These are phyloP conservation scores for Ispidina lecontei DNA, from an alignment of 2,797 vertebrate species.

Conservation along the genomic window DNA sequence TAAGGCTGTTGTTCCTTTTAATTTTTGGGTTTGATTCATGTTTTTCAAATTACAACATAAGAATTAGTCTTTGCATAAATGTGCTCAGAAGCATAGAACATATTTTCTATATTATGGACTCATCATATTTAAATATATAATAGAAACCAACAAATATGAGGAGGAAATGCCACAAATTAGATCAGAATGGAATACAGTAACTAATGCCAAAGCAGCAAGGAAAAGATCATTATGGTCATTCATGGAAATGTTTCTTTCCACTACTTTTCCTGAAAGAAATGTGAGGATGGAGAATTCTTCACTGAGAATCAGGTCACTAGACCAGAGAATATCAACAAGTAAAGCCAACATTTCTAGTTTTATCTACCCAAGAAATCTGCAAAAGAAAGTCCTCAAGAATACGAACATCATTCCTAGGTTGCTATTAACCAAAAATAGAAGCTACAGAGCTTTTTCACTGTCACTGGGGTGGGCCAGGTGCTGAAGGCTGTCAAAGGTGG, in stretches of 20 bases:
- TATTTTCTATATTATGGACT: constrained; percentile 20
- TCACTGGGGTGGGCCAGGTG: not conserved
- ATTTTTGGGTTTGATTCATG: not conserved
- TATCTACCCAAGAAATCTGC: not conserved
- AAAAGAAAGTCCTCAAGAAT: not conserved
- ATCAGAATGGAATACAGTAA: constrained; percentile 35
- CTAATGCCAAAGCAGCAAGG: not conserved
- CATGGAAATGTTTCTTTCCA: not conserved
- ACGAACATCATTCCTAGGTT: not conserved
- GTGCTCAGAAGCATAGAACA: not conserved
- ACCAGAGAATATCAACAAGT: not conserved
- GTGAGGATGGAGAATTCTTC: not conserved
- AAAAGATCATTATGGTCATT: not conserved
- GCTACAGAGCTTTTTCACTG: not conserved
- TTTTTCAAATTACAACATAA: constrained; percentile 48
- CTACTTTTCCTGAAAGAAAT: not conserved
- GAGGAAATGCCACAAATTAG: constrained; percentile 53
- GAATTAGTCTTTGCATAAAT: constrained; percentile 31
- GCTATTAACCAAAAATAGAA: not conserved
- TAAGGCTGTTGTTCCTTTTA: constrained; percentile 3
- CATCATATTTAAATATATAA: constrained; percentile 51
- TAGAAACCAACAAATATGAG: constrained; percentile 49
- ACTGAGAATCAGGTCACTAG: not conserved
- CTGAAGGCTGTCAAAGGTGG: not conserved
- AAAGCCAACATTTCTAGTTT: not conserved